These are phyloP conservation scores for Microcebus ravelobensis DNA, from an alignment of 2,113 vertebrate genomes.

Conservation along the genomic window DNA sequence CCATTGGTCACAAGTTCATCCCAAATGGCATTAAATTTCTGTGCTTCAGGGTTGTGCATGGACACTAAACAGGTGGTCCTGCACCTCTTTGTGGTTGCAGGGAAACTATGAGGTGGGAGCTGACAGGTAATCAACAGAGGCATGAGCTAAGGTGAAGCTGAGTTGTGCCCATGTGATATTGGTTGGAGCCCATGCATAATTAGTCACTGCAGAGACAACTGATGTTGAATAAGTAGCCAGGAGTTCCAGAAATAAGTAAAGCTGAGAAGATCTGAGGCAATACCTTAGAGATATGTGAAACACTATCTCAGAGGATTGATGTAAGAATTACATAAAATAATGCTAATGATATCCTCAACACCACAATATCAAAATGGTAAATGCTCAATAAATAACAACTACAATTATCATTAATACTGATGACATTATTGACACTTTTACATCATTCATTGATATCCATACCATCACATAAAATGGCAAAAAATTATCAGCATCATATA, in stretches of 20 bases:
- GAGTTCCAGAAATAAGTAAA: background rate
- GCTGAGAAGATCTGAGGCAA: background rate
- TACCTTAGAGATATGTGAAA: background rate
- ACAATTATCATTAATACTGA: background rate
- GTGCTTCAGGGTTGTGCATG: background rate
- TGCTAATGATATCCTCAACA: background rate
- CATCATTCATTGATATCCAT: background rate
- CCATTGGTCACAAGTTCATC: background rate
- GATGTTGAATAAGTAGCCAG: background rate
- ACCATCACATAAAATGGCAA: background rate
- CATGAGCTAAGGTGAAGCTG: fast-evolving
- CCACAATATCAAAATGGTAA: background rate
- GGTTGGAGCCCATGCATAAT: background rate
- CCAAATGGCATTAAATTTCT: background rate
- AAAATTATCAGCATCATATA: background rate
- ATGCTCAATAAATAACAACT: background rate
- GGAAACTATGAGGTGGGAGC: background rate
- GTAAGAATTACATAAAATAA: background rate
- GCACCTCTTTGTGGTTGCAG: background rate
- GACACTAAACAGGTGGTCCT: background rate
- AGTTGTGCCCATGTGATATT: background rate
- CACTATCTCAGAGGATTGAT: background rate
- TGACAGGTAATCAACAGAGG: background rate
- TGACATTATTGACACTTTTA: background rate
- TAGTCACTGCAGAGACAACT: background rate